Evolutionary conservation across 2,113 vertebrate genomes (phyloP).

Genomic region (Nothobranchius furzeri): DNA sequence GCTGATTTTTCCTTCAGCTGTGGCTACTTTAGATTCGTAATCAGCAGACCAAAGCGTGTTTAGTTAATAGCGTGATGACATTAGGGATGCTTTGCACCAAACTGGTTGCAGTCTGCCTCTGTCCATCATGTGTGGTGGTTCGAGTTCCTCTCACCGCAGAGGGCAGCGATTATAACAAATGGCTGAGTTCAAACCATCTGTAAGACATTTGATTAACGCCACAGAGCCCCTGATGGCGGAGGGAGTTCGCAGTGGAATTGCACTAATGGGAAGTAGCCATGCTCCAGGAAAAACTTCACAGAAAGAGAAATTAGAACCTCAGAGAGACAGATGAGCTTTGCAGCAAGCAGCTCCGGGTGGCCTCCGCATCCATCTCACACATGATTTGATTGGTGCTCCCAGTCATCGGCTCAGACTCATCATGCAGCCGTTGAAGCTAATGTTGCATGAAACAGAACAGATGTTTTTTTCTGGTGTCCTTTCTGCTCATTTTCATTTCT

Average conservation of each 20-base stretch:
- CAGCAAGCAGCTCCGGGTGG: constrained; percentile 66
- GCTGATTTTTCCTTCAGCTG: constrained; percentile 25
- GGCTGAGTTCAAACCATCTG: constrained; percentile 81
- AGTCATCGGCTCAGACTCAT: constrained; percentile 67
- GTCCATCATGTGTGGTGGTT: constrained; percentile 69
- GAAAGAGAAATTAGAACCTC: constrained; percentile 59
- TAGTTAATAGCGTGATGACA: constrained; percentile 44
- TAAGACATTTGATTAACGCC: constrained; percentile 80
- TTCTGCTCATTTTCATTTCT: constrained; percentile 25
- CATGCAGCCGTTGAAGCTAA: constrained; percentile 66
- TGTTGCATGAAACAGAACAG: constrained; percentile 67
- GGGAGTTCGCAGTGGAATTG: constrained; percentile 51
- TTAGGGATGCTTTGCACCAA: constrained; percentile 37
- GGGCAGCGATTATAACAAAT: constrained; percentile 79
- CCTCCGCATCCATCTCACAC: constrained; percentile 69
- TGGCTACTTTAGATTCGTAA: constrained; percentile 30
- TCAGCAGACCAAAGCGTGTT: constrained; percentile 39
- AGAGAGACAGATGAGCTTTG: constrained; percentile 51
- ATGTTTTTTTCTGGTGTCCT: constrained; percentile 72
- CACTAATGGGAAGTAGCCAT: constrained; percentile 68
- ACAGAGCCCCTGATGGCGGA: constrained; percentile 42
- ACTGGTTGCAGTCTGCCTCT: constrained; percentile 66
- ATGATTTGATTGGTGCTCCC: constrained; percentile 68
- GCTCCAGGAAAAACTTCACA: constrained; percentile 70
- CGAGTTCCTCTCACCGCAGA: constrained; percentile 56